phyloP scores from a whole-genome alignment of 2,888 invertebrate species.

The Allophyes oxyacanthae region DNA sequence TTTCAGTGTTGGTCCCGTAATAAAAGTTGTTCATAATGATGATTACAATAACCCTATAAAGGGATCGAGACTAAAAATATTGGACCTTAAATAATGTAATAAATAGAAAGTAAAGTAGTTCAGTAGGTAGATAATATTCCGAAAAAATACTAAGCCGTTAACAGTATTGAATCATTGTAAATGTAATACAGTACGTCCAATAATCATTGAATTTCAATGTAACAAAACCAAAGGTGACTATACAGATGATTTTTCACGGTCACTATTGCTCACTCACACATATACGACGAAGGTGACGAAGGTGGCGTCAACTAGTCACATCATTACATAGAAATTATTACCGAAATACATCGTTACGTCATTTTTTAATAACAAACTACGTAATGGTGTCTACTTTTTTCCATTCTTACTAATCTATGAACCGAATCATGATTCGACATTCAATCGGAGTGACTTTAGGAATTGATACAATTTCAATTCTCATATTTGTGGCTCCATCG shows the following conservation, averaged over 20 bases:
- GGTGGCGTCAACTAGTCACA: conserved; percentile 17
- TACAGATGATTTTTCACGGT: conserved; percentile 53
- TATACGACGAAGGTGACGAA: conserved; percentile 21
- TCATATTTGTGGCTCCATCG: too few species aligned
- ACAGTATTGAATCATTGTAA: conserved; percentile 19
- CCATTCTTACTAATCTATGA: conserved; percentile 17
- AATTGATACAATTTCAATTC: neutral
- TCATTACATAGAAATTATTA: conserved; percentile 33
- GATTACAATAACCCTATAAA: too few species aligned
- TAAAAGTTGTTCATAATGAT: too few species aligned
- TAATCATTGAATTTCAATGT: conserved; percentile 35
- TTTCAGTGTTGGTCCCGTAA: too few species aligned
- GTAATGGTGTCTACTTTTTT: conserved; percentile 21
- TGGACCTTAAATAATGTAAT: too few species aligned
- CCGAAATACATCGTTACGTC: conserved; percentile 50
- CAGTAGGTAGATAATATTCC: too few species aligned
- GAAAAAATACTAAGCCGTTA: conserved; percentile 1
- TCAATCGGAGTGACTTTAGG: conserved; percentile 4
- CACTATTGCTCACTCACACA: conserved; percentile 33
- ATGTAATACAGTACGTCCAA: neutral
- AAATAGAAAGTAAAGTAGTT: too few species aligned
- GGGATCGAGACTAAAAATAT: too few species aligned
- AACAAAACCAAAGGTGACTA: conserved; percentile 37
- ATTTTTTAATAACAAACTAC: conserved; percentile 24
- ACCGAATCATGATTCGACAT: conserved; percentile 19